A percentile compares a stretch with the other conserved stretches of the same genome.
Evolutionary conservation across 2,888 invertebrate species (phyloP).

Genomic region (Caenorhabditis wallacei): DNA sequence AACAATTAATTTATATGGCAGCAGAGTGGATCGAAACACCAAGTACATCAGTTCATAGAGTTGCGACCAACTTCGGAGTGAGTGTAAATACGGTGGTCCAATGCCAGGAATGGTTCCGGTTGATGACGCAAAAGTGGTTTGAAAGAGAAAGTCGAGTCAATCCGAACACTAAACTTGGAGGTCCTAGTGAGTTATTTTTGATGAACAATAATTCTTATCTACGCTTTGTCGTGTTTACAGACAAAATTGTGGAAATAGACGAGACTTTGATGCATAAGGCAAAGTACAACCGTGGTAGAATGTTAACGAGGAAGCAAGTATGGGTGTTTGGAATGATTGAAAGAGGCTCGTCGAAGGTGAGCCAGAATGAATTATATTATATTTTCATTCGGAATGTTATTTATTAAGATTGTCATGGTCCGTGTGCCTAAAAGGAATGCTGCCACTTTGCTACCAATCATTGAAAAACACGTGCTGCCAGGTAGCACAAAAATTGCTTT

Average conservation of each 20-base stretch:
- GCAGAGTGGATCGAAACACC: too few species aligned
- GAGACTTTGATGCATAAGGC: background rate
- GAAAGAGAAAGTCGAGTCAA: too few species aligned
- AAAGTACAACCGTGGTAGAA: background rate
- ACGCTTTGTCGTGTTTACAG: too few species aligned
- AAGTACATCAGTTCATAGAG: too few species aligned
- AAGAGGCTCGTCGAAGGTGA: background rate
- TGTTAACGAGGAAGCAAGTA: background rate
- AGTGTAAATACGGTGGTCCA: background rate
- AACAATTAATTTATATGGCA: too few species aligned
- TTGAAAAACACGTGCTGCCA: background rate
- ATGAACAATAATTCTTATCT: too few species aligned
- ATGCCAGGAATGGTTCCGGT: background rate
- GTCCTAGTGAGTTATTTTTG: too few species aligned
- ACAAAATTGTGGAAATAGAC: background rate
- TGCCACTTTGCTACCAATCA: background rate
- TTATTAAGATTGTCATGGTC: background rate
- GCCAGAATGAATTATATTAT: too few species aligned
- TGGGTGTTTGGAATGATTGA: constrained; percentile 1
- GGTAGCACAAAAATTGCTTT: background rate
- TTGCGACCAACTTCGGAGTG: background rate
- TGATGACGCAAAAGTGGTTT: background rate
- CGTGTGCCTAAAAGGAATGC: background rate
- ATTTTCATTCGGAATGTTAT: too few species aligned
- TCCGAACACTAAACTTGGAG: too few species aligned